These are phyloP conservation scores for Pteropus alecto DNA, from an alignment of 2,113 vertebrate species.

Conservation along the genomic window DNA sequence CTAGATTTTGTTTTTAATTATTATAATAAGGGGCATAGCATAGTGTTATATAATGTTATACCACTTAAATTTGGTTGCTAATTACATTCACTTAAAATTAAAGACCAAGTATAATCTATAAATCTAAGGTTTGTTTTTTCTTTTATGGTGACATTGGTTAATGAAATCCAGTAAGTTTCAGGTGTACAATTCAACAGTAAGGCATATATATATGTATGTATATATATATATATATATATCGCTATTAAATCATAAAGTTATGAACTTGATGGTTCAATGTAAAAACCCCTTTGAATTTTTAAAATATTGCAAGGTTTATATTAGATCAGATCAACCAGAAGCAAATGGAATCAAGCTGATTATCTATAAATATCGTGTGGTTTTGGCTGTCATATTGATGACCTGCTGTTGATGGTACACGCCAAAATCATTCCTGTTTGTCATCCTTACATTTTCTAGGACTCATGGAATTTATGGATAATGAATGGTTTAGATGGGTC, in stretches of 20 bases:
- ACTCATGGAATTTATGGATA: background rate
- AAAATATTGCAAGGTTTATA: background rate
- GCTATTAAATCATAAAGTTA: no score
- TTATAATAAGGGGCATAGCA: background rate
- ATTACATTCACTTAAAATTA: background rate
- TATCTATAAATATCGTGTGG: background rate
- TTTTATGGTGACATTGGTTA: no score
- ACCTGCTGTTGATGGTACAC: background rate
- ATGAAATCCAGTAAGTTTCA: no score
- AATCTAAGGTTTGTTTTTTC: background rate
- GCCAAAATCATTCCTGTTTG: background rate
- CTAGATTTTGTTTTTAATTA: conserved; percentile 12
- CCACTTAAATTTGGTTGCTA: background rate
- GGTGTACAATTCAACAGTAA: no score
- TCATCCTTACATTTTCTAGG: conserved; percentile 26
- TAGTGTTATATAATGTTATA: background rate
- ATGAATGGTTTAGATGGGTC: background rate
- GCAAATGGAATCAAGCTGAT: background rate
- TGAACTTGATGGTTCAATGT: background rate
- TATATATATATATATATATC: no score
- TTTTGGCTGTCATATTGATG: background rate
- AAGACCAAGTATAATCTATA: background rate
- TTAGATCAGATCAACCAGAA: background rate
- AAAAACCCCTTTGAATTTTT: conserved; percentile 17
- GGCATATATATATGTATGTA: no score